Conservation (phyloP, 2,113 vertebrate species). For the Anser brachyrhynchus region DNA sequence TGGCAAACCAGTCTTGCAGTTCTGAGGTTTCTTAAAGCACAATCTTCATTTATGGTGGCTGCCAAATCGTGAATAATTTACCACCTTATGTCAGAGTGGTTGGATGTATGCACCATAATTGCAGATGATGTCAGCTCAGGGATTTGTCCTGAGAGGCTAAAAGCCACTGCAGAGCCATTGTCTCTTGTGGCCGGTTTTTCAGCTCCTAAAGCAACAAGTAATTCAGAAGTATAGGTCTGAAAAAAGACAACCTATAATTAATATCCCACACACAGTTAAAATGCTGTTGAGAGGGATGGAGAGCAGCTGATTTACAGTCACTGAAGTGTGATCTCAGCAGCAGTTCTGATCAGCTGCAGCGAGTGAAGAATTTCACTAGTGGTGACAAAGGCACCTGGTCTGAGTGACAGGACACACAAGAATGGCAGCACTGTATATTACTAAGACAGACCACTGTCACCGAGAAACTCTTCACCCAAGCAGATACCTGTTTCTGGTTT, state of each 20-base stretch:
- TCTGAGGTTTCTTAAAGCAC: constrained; percentile 37
- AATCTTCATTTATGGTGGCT: not conserved
- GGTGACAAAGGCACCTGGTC: not conserved
- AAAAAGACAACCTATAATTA: constrained; percentile 48
- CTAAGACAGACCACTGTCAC: not conserved
- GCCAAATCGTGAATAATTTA: constrained; percentile 65
- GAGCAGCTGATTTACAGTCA: not conserved
- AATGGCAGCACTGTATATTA: not conserved
- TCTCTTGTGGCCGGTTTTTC: constrained; percentile 1
- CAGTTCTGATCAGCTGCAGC: not conserved
- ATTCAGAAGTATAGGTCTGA: not conserved
- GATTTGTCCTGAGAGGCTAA: constrained; percentile 50
- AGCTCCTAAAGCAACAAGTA: constrained; percentile 59
- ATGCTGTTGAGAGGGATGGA: not conserved
- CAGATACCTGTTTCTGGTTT: not conserved
- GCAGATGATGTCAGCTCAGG: constrained; percentile 65
- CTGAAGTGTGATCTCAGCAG: not conserved
- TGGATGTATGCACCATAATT: constrained; percentile 47
- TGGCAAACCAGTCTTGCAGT: constrained; percentile 30
- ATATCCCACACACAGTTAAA: constrained; percentile 27
- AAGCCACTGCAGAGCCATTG: constrained; percentile 30
- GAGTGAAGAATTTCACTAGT: not conserved
- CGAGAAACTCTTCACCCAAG: not conserved
- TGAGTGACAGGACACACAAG: not conserved
- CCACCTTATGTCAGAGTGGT: constrained; percentile 50